A percentile compares a stretch with the other conserved stretches of the same genome.
These are phyloP conservation scores for Zhuqinia jingwanae DNA, from an alignment of 2,888 invertebrate species.

Conservation along the genomic window DNA sequence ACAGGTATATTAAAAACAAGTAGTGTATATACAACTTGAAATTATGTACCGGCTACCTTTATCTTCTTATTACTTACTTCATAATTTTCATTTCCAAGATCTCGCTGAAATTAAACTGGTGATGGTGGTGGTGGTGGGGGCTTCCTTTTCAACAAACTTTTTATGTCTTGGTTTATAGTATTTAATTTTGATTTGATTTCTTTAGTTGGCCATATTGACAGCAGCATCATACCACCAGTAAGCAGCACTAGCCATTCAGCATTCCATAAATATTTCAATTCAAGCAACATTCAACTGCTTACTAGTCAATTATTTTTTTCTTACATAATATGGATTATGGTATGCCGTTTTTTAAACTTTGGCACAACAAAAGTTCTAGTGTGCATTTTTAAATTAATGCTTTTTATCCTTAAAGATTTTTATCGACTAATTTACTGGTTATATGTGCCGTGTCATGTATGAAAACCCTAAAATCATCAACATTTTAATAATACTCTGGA, in stretches of 20 bases:
- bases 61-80: constrained; percentile 26
- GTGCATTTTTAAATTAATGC: not conserved
- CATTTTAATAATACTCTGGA: constrained; percentile 28
- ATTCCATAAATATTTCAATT: constrained; percentile 53
- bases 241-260: constrained; percentile 45
- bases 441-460: not conserved
- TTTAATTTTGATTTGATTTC: constrained; percentile 26
- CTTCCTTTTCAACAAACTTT: constrained; percentile 26
- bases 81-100: constrained; percentile 57
- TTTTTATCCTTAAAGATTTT: too few relatives aligned
- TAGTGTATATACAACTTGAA: constrained; percentile 12
- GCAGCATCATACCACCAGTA: constrained; percentile 25
- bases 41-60: constrained; percentile 45
- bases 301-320: not conserved
- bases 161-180: not conserved
- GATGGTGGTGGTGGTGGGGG: constrained; percentile 3
- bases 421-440: too few relatives aligned
- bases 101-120: constrained; percentile 41
- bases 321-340: not conserved
- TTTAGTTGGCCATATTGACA: not conserved
- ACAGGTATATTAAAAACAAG: constrained; percentile 36
- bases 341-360: too few relatives aligned
- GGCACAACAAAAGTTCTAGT: not conserved
- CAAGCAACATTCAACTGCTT: constrained; percentile 8
- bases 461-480: not conserved